Conservation (phyloP, 1,140 invertebrate genomes). For the Drosophila obscura region DNA sequence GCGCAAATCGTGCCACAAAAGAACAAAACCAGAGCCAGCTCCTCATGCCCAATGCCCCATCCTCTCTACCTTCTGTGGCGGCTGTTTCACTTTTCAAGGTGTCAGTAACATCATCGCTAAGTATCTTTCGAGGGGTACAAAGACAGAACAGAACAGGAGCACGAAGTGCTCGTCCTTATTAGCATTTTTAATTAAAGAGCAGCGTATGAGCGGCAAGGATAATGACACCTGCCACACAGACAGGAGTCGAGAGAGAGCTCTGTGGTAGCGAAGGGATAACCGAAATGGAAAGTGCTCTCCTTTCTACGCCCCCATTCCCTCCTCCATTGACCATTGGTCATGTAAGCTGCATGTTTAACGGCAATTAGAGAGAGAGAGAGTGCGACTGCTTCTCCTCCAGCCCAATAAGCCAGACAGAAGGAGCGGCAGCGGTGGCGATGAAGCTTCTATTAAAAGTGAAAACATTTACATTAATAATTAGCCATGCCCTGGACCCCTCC, state of each 20-base stretch:
- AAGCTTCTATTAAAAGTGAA: slow-evolving; percentile 68
- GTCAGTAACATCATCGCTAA: slow-evolving; percentile 70
- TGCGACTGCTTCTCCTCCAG: slow-evolving; percentile 2
- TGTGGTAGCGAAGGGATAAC: not conserved
- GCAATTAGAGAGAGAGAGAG: slow-evolving; percentile 46
- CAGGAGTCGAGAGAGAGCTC: slow-evolving; percentile 6
- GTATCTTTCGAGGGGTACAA: slow-evolving; percentile 44
- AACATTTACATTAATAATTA: slow-evolving; percentile 83
- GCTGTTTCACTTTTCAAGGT: slow-evolving; percentile 53
- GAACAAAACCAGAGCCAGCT: slow-evolving; percentile 35
- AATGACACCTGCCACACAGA: slow-evolving; percentile 62
- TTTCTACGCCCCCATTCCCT: not conserved
- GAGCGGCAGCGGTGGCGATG: slow-evolving; percentile 12
- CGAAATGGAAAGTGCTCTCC: slow-evolving; percentile 49
- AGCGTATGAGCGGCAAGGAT: slow-evolving; percentile 65
- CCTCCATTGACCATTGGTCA: slow-evolving; percentile 33
- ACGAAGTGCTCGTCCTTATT: slow-evolving; percentile 43
- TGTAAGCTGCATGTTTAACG: slow-evolving; percentile 68
- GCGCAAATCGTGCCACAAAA: slow-evolving; percentile 62
- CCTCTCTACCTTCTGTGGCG: not conserved
- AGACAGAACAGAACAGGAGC: slow-evolving; percentile 9
- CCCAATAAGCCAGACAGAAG: slow-evolving; percentile 20
- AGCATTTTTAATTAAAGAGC: slow-evolving; percentile 77
- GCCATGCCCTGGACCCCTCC: slow-evolving; percentile 19
- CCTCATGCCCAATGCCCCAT: not conserved